A percentile compares a stretch with the other conserved stretches of the same genome.
These are phyloP conservation scores for Ceryle rudis DNA, from an alignment of 2,797 vertebrate species.

Conservation along the genomic window DNA sequence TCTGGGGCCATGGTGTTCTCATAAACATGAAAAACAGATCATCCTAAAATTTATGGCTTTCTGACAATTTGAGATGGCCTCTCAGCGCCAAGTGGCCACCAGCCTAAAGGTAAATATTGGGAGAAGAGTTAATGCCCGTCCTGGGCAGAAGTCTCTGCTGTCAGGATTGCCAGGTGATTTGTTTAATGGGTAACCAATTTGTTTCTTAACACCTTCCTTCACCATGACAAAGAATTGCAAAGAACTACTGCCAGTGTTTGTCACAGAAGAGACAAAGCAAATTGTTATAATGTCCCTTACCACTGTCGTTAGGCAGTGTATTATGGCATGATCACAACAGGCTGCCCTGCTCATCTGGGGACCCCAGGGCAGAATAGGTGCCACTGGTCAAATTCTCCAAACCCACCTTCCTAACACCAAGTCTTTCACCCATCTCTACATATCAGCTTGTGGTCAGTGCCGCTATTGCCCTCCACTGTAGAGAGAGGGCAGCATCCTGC, in stretches of 20 bases:
- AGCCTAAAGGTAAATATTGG: neutral
- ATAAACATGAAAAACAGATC: neutral
- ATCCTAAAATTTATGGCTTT: neutral
- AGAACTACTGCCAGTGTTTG: neutral
- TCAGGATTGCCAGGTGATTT: neutral
- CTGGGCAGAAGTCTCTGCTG: neutral
- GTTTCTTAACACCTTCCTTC: neutral
- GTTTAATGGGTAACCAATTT: neutral
- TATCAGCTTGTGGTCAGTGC: neutral
- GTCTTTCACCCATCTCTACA: neutral
- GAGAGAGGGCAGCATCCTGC: neutral
- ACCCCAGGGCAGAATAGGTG: neutral
- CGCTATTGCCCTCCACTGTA: fast-evolving
- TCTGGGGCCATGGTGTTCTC: neutral
- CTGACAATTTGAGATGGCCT: neutral
- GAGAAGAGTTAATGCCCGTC: neutral
- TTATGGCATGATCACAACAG: neutral
- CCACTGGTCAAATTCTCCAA: neutral
- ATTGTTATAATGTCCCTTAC: neutral
- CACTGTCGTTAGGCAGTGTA: neutral
- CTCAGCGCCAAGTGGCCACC: neutral
- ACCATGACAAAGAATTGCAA: neutral
- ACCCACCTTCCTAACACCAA: neutral
- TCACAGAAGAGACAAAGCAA: neutral
- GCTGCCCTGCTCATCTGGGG: neutral